phyloP scores from a whole-genome alignment of 2,797 vertebrate species.

The Manis crassicaudata region DNA sequence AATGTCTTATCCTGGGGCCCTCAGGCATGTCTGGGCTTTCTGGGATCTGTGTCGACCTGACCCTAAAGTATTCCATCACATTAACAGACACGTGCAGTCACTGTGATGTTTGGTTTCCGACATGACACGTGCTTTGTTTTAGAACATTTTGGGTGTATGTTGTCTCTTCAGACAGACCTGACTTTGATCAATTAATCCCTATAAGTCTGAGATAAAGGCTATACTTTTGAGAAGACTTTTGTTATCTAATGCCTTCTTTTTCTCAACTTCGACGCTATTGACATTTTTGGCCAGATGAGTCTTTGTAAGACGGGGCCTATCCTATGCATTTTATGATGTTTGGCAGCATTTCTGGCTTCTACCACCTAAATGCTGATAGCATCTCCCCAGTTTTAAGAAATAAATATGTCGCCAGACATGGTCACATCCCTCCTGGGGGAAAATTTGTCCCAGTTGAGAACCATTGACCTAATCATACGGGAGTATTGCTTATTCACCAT shows the following conservation, averaged over 20 bases:
- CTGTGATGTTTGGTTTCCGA: not conserved
- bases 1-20: not conserved
- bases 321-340: not conserved
- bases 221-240: not conserved
- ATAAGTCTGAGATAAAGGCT: not conserved
- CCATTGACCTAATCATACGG: not conserved
- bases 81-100: not conserved
- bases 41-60: not conserved
- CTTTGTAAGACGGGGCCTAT: not conserved
- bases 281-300: not conserved
- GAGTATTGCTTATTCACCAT: fast-evolving
- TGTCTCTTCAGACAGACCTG: not conserved
- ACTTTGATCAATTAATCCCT: not conserved
- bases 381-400: not conserved
- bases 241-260: not conserved
- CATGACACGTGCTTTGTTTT: fast-evolving
- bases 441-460: not conserved
- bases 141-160: not conserved
- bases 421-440: not conserved
- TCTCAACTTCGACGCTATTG: not conserved
- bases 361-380: fast-evolving
- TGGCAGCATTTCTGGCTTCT: not conserved
- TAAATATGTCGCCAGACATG: not conserved
- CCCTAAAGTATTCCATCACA: not conserved
- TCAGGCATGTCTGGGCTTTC: not conserved